Base-by-base conservation (phyloP, 2,797 vertebrate species). In the Coccyzus lansbergi region DNA sequence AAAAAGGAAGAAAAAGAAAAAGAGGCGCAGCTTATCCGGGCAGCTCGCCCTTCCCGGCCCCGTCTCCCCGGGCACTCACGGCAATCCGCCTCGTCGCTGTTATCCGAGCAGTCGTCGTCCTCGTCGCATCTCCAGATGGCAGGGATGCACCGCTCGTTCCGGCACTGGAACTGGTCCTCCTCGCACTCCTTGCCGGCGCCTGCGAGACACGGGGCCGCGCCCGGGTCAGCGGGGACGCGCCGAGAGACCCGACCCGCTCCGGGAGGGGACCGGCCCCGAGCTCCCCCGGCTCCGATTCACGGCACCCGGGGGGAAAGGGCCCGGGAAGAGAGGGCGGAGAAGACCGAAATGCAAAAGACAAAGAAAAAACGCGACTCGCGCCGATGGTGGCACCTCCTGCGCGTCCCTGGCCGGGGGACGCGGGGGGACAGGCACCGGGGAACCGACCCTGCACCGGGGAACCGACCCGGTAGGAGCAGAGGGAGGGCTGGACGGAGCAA, bases 51-150 rank as follows among this genome's bases (percentile, higher is more conserved):
- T 82, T 26, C 65, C 44, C 12, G 9, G 64, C 40, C 48, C 67
- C 55, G 31, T n/a, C 52, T 33, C 52, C 58, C 25, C 75, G 19
- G 88, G 86, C 95, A 99, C 99, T 99, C 98, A 99, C 99, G 98
- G 97, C 99, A 99, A 94, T 98, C 99, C 69, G 99, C 99, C 88
- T 99, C 99, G 75, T 99, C 99, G 79, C 99, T 99, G 98, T 98
- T 99, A 97, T 99, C 99, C 8, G 98, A 97, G 96, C 99, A 99
- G 83, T 99, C 99, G 55, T 99, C 98, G 70, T 99, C 99, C 78
- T 99, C 99, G 83, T 99, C 99, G 77, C 99, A 99, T 91, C 98
- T 98, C 99, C 99, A 99, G 95, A 99, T 96, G 52, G 98, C 98
- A 31, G 99, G 99, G 97, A 99, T 98, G 98, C 99, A 99, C 76